Conservation (phyloP, 2,797 vertebrate species). For the Halcyon smyrnensis region DNA sequence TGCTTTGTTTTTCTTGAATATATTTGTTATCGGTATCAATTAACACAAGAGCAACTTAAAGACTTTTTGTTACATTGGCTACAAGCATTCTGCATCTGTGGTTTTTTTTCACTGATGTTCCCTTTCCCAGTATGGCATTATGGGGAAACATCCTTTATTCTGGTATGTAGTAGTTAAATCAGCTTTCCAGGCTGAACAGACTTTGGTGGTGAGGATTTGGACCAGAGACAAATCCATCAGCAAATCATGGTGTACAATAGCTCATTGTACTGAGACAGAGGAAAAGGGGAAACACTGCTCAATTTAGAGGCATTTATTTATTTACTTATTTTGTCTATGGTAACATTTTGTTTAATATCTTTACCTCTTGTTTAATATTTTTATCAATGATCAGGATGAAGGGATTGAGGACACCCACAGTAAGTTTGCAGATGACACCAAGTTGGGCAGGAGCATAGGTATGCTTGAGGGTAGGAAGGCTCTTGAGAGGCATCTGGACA, state of each 20-base stretch:
- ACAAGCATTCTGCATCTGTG: background rate
- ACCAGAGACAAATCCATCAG: background rate
- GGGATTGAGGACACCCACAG: too few relatives aligned
- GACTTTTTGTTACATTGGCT: background rate
- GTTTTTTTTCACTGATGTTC: background rate
- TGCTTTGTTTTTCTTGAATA: background rate
- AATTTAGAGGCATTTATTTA: background rate
- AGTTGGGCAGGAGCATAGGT: too few relatives aligned
- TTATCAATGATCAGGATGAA: too few relatives aligned
- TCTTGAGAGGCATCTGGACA: too few relatives aligned
- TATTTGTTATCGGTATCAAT: background rate
- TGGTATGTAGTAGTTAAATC: background rate
- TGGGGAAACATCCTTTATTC: background rate
- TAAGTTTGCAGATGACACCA: too few relatives aligned
- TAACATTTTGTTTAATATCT: background rate
- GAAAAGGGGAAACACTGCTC: background rate
- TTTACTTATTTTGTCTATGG: background rate
- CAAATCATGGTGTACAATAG: background rate
- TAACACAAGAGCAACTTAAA: background rate
- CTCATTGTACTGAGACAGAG: background rate
- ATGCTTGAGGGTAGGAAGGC: too few relatives aligned
- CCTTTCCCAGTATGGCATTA: background rate
- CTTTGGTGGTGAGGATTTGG: background rate
- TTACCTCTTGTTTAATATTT: too few relatives aligned
- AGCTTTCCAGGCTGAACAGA: background rate